Evolutionary conservation across 2,113 vertebrate genomes (phyloP).

Genomic region (Odontophorus gujanensis): DNA sequence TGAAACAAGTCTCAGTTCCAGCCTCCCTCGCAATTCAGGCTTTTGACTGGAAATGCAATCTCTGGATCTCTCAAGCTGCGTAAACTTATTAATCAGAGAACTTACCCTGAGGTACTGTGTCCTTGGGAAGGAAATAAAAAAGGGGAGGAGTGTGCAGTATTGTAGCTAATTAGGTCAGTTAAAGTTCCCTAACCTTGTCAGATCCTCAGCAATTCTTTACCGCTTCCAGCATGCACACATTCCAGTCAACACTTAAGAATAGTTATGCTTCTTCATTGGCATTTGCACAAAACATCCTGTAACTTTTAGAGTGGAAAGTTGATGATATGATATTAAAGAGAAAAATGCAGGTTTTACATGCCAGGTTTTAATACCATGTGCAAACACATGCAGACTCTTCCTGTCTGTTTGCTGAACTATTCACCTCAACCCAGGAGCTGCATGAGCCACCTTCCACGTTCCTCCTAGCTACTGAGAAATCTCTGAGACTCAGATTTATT

Average conservation of each 20-base stretch:
- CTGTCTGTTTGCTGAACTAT: not conserved
- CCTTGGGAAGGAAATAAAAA: constrained; percentile 27
- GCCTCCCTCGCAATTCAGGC: constrained; percentile 16
- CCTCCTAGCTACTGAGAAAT: not conserved
- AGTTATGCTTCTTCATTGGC: not conserved
- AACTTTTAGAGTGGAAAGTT: not conserved
- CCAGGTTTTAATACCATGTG: not conserved
- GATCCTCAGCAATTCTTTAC: not conserved
- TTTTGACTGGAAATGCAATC: constrained; percentile 43
- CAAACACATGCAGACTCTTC: not conserved
- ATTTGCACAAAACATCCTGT: too few species aligned
- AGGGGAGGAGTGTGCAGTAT: not conserved
- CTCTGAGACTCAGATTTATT: not conserved
- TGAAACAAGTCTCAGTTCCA: constrained; percentile 50
- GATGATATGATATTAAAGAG: not conserved
- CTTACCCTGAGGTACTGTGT: not conserved
- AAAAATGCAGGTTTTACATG: not conserved
- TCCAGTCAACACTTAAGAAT: not conserved
- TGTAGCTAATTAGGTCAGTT: not conserved
- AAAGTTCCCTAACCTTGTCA: not conserved
- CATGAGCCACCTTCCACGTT: not conserved
- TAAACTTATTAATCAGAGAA: constrained; percentile 22
- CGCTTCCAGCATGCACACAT: not conserved
- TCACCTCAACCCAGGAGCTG: not conserved
- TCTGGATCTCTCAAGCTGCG: constrained; percentile 9